Percentiles rank a stretch among this genome's conserved stretches.
Conservation (phyloP, 2,888 invertebrate genomes). For the Drosophila yooni region DNA sequence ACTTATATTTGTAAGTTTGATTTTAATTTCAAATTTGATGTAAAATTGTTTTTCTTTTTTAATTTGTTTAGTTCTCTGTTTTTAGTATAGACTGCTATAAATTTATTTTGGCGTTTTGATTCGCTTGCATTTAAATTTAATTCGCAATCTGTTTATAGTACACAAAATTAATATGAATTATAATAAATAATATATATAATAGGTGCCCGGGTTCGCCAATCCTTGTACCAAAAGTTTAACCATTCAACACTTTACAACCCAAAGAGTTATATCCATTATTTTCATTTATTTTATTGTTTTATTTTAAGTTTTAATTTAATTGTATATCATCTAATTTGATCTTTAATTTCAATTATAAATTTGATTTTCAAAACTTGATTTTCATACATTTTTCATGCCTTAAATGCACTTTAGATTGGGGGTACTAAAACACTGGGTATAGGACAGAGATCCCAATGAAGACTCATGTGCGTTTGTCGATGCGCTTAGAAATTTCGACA, state of each 20-base stretch:
- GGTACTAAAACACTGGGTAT: background rate
- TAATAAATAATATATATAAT: background rate
- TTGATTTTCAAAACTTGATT: no score
- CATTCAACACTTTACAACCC: background rate
- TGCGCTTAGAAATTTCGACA: conserved; percentile 36
- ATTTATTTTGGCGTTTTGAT: background rate
- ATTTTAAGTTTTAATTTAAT: background rate
- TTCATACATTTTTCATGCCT: background rate
- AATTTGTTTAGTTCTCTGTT: background rate
- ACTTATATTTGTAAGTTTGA: background rate
- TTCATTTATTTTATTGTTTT: background rate
- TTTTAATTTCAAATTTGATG: background rate
- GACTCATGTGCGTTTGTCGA: conserved; percentile 24
- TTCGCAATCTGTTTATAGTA: background rate
- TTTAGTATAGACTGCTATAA: background rate
- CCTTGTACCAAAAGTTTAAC: background rate
- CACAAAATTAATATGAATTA: background rate
- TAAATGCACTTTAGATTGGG: background rate
- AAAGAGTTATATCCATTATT: background rate
- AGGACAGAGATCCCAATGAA: background rate
- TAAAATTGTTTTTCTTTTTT: background rate
- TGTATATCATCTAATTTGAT: background rate
- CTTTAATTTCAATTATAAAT: background rate
- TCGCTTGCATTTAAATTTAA: background rate
- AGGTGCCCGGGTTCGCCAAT: background rate